Conservation (phyloP, 2,797 vertebrate genomes). For the Cossypha caffra region DNA sequence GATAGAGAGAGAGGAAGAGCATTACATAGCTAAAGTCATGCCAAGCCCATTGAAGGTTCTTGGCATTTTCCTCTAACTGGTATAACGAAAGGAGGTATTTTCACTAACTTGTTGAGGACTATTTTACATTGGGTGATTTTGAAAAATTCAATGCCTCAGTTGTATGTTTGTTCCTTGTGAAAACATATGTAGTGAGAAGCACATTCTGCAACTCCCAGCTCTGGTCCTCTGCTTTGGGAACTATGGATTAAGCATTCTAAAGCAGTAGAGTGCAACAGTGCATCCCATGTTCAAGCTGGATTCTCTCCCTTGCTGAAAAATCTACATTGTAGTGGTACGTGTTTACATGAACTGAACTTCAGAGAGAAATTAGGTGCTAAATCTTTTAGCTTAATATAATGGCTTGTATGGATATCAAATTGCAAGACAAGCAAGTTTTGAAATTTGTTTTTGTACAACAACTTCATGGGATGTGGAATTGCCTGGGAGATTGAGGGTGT, state of each 20-base stretch:
- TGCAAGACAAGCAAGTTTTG: neutral
- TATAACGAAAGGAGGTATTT: neutral
- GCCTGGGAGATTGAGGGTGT: neutral
- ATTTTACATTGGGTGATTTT: neutral
- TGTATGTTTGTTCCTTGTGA: neutral
- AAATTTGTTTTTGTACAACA: neutral
- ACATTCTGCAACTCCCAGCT: neutral
- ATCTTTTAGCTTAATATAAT: neutral
- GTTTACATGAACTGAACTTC: neutral
- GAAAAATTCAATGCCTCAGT: neutral
- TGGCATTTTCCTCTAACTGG: neutral
- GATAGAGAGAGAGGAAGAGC: neutral
- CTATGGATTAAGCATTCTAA: neutral
- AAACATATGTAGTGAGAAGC: neutral
- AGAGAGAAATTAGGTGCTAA: neutral
- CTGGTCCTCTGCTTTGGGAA: neutral
- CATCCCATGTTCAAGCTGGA: fast-evolving
- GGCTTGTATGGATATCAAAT: neutral
- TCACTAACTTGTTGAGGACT: neutral
- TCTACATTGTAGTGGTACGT: neutral
- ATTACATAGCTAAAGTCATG: neutral
- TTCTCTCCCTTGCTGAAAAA: neutral
- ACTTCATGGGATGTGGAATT: neutral
- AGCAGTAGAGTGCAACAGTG: neutral
- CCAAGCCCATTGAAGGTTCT: neutral